Evolutionary conservation across 2,113 vertebrate genomes (phyloP), one percentile per base, ranked within the genome.

Genomic region (Halcyon senegalensis): DNA sequence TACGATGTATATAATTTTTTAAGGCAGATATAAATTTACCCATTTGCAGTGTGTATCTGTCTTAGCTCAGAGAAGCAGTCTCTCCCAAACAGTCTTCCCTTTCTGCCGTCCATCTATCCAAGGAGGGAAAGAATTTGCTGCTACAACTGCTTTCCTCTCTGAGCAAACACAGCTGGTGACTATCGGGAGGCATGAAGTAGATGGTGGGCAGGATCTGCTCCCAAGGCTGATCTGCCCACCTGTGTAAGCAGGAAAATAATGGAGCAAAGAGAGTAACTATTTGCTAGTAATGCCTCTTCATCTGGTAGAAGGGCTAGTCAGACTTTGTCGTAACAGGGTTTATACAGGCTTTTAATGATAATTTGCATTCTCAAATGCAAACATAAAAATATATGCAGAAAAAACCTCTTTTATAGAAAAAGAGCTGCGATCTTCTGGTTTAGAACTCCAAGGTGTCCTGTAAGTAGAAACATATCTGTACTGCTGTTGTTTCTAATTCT

Each of bases 131-230:
- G 13, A n/a, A 31, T 4, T 44, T 79, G 10, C 63, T 84, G 41
- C 24, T 58, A 24, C 16, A 10, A 5, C 51, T 31, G 5, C 30
- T 74, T 80, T 86, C 11, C 13, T 63, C 17, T 35, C 75, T 55
- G 72, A 86, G 75, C 51, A 67, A 48, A 70, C 30, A 33, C 77
- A 87, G 50, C 68, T 70, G 70, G 30, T 11, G 44, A 2, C 24
- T 30, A 12, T 55, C 37, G 30, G 0, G 0, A 53, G 72, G 27
- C 35, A 30, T 0, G 1, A 39, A 13, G 5, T 2, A 25, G 35
- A 14, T 59, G 43, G 9, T 0, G 3, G 55, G 25, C n/a, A 82
- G 35, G 27, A 3, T 72, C 37, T 37, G 31, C 37, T n/a, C 6
- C 50, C 21, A 21, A 5, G 28, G 39, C 25, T 64, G 14, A 1